Conservation (phyloP, 2,888 invertebrate genomes). For the Synanthedon vespiformis region DNA sequence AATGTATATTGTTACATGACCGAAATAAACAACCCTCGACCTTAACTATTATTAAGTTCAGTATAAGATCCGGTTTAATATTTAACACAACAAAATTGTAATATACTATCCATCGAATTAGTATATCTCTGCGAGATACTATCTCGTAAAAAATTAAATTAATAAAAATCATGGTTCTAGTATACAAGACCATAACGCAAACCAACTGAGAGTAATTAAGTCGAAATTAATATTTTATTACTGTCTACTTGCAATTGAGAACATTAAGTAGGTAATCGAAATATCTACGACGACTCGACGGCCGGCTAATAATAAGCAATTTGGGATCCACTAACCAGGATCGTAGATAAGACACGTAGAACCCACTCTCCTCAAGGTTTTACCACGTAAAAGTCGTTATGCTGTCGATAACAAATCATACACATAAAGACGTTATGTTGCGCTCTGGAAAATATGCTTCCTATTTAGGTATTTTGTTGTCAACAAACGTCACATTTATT, state of each 20-base stretch:
- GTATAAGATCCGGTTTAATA: too few relatives aligned
- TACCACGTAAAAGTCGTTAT: background rate
- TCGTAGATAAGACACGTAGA: slow-evolving; percentile 25
- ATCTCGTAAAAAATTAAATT: too few relatives aligned
- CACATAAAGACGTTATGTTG: background rate
- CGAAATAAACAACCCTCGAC: too few relatives aligned
- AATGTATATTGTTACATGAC: too few relatives aligned
- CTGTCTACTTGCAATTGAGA: background rate
- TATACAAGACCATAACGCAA: background rate
- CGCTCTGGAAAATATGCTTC: too few relatives aligned
- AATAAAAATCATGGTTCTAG: too few relatives aligned
- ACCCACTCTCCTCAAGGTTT: slow-evolving; percentile 5
- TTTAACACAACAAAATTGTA: too few relatives aligned
- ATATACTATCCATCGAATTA: too few relatives aligned
- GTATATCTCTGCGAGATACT: too few relatives aligned
- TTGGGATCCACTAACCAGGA: slow-evolving; percentile 15
- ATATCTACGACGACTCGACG: background rate
- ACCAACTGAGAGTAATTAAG: background rate
- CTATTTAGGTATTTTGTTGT: too few relatives aligned
- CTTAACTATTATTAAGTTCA: too few relatives aligned
- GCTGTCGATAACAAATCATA: background rate
- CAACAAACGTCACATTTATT: too few relatives aligned
- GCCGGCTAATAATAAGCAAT: slow-evolving; percentile 18
- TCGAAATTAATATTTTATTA: background rate
- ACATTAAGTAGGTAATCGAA: background rate